A percentile compares a stretch with the other conserved stretches of the same genome.
Conservation (phyloP, 2,113 vertebrate genomes). For the Myiagra hebetior region DNA sequence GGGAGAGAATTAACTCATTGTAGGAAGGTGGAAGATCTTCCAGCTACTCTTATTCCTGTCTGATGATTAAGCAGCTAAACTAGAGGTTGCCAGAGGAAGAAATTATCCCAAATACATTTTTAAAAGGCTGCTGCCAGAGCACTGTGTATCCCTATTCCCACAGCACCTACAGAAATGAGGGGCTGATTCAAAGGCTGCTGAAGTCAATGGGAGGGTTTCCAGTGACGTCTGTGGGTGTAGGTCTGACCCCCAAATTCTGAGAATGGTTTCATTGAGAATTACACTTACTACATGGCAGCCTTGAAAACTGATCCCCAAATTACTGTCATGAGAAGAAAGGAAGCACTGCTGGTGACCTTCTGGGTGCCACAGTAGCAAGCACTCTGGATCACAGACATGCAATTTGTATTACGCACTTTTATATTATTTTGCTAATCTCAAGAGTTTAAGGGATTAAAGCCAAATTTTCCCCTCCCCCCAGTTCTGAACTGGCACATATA, state of each 20-base stretch:
- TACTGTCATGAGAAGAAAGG: background rate
- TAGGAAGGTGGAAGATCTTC: background rate
- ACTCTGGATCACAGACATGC: background rate
- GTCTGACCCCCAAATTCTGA: background rate
- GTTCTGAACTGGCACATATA: background rate
- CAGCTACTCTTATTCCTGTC: background rate
- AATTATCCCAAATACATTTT: background rate
- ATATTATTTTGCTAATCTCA: background rate
- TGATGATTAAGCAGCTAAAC: conserved; percentile 9
- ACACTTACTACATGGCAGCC: background rate
- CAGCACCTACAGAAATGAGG: background rate
- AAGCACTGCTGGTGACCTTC: background rate
- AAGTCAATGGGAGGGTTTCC: background rate
- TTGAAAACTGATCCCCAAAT: background rate
- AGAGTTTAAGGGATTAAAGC: background rate
- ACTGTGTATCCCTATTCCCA: background rate
- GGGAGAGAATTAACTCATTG: conserved; percentile 33
- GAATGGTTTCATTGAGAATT: background rate
- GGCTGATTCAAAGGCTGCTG: background rate
- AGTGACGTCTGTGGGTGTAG: fast-evolving
- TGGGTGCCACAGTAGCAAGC: background rate
- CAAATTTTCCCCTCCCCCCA: background rate
- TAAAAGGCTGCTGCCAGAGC: background rate
- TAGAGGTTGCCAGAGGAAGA: background rate
- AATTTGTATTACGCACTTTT: background rate